Percentiles rank a stretch among this genome's conserved stretches.
Conservation (phyloP, 2,113 vertebrate genomes). For the Planiliza haematocheilus region DNA sequence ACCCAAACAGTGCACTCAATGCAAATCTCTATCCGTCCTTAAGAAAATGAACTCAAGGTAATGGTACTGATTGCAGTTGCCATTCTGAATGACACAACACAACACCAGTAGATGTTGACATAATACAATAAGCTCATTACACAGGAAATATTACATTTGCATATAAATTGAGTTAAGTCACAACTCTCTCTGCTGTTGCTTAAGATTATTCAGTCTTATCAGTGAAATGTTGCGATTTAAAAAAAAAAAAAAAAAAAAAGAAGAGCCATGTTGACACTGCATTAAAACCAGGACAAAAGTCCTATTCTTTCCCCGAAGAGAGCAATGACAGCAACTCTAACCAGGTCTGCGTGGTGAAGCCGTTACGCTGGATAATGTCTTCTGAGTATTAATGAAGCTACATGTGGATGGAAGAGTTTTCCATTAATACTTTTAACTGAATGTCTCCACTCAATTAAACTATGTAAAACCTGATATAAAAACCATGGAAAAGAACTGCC, state of each 20-base stretch:
- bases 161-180: slow-evolving; percentile 83
- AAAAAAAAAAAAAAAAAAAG: slow-evolving; percentile 20
- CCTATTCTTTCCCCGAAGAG: slow-evolving; percentile 38
- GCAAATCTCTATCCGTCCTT: slow-evolving; percentile 44
- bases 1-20: slow-evolving; percentile 10
- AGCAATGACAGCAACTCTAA: slow-evolving; percentile 13
- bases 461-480: neutral
- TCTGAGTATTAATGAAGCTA: slow-evolving; percentile 6
- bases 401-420: neutral
- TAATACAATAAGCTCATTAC: slow-evolving; percentile 80
- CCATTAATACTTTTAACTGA: neutral
- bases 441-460: neutral
- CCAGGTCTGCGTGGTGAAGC: slow-evolving; percentile 18
- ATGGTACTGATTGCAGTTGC: slow-evolving; percentile 49
- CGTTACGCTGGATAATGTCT: slow-evolving; percentile 4
- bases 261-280: slow-evolving; percentile 60
- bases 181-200: slow-evolving; percentile 57
- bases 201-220: slow-evolving; percentile 75
- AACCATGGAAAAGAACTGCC: neutral
- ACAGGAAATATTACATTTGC: slow-evolving; percentile 80
- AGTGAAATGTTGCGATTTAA: slow-evolving; percentile 46
- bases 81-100: slow-evolving; percentile 67
- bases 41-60: slow-evolving; percentile 60
- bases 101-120: slow-evolving; percentile 63
- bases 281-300: slow-evolving; percentile 52